Evolutionary conservation across 2,888 invertebrate genomes (phyloP).

Genomic region (Tachystola acroxantha): DNA sequence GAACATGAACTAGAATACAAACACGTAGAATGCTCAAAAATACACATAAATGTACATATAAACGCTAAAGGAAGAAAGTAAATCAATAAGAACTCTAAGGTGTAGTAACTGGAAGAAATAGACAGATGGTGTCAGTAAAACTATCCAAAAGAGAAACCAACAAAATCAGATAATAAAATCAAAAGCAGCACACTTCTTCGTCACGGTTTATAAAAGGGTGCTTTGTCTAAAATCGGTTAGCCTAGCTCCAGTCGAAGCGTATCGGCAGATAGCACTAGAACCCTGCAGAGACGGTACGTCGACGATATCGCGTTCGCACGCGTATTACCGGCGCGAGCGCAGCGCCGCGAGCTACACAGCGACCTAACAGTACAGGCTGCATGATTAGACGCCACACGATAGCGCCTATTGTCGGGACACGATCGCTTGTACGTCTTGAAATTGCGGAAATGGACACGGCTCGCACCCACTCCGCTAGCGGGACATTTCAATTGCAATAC

Average conservation of each 20-base stretch:
- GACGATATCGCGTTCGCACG: constrained; percentile 74
- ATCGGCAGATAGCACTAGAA: constrained; percentile 37
- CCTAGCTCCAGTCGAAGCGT: constrained; percentile 16
- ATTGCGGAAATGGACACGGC: constrained; percentile 74
- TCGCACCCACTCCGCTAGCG: constrained; percentile 67
- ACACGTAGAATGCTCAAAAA: too few species aligned
- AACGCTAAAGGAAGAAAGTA: too few species aligned
- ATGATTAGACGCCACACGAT: constrained; percentile 77
- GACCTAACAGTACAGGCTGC: constrained; percentile 68
- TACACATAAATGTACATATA: too few species aligned
- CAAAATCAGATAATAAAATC: too few species aligned
- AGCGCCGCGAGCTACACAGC: constrained; percentile 50
- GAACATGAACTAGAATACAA: too few species aligned
- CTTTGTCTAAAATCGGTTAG: constrained; percentile 12
- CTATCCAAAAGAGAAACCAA: not conserved
- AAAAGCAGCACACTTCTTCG: constrained; percentile 1
- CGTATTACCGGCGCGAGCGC: constrained; percentile 58
- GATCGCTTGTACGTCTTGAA: constrained; percentile 71
- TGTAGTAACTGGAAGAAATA: too few species aligned
- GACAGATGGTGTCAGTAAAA: not conserved
- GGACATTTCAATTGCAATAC: constrained; percentile 73
- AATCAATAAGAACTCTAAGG: too few species aligned
- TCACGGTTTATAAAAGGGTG: constrained; percentile 5
- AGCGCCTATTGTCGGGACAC: constrained; percentile 74
- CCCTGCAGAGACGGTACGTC: constrained; percentile 36